Percentiles rank a stretch among this genome's conserved stretches.
Conservation (phyloP, 2,113 vertebrate genomes). For the Okapia johnstoni region DNA sequence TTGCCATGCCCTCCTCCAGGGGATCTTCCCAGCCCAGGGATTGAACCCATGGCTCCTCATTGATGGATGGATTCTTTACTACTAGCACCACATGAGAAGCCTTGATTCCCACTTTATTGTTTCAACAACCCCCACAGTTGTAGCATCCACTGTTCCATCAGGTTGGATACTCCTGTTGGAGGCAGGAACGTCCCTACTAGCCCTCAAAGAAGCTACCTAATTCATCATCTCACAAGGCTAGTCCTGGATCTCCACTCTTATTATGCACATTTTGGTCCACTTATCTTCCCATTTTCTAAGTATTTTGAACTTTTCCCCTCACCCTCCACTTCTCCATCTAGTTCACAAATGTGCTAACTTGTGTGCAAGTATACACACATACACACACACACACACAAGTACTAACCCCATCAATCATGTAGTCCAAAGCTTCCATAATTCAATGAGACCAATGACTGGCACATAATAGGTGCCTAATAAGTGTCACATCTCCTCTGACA, state of each 20-base stretch:
- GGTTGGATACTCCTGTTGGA: neutral
- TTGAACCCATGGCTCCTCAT: neutral
- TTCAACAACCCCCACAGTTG: fast-evolving
- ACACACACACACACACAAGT: neutral
- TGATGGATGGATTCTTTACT: neutral
- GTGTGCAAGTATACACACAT: neutral
- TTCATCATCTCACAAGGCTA: neutral
- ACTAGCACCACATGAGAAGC: neutral
- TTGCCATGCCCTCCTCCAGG: neutral
- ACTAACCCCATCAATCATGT: neutral
- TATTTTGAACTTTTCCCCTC: neutral
- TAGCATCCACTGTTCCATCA: neutral
- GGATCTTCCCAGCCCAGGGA: neutral
- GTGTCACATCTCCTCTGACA: neutral
- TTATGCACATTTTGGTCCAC: neutral
- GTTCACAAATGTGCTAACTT: neutral
- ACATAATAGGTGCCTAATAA: neutral
- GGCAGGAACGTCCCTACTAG: neutral
- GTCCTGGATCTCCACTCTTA: neutral
- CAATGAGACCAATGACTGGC: neutral
- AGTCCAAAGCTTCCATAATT: neutral
- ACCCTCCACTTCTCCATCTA: neutral
- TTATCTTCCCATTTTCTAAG: neutral
- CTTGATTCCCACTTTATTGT: neutral
- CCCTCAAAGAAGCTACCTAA: neutral